Base-by-base conservation (phyloP, 2,888 invertebrate species). In the Eupithecia centaureata region DNA sequence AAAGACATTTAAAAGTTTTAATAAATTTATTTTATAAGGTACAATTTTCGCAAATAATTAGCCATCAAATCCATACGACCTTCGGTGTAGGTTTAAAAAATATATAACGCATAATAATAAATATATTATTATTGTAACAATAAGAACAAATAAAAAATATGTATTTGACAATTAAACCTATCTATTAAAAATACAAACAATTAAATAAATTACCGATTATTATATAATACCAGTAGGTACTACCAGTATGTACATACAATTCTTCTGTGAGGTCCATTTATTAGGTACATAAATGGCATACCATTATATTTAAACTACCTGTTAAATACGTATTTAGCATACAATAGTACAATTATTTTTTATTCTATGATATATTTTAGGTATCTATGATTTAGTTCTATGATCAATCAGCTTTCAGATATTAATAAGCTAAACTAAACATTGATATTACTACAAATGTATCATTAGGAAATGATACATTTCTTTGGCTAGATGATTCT, bases 261-360 rank as follows among this genome's bases (percentile, higher is more conserved):
- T 70, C 60, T 78, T 81, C 78, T 87, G 90, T 91, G 92, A 76
- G 91, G 92, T 90, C 92, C 83, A 86, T 85, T 91, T 88, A 85
- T 10, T 10, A 10, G 33, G 89, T 88, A 89, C 83, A 81, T 87
- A 80, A 88, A 87, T 79, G 85, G 85, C 76, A 61, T 22, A 22
- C 47, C 10, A 47, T 47, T 47, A 47, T 0, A 5, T 4, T 22
- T 47, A 22, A 47, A 47, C 47, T 47, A 47, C 47, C 47, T 47
- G 47, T 47, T 22, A 22, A 12, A 47, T 76, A 75, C 84, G 84
- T 70, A 83, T 77, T 90, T 91, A 83, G 91, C 90, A 92, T 92
- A 92, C 91, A 91, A 92, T 92, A 76, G 84, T 73, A 69, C 81
- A 76, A 86, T 87, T 80, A 85, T 82, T 86, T 86, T 85, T 86